Evolutionary conservation across 2,888 invertebrate species (phyloP), one percentile per base, ranked within the genome.

Genomic region (Meiosimyza platycephala): DNA sequence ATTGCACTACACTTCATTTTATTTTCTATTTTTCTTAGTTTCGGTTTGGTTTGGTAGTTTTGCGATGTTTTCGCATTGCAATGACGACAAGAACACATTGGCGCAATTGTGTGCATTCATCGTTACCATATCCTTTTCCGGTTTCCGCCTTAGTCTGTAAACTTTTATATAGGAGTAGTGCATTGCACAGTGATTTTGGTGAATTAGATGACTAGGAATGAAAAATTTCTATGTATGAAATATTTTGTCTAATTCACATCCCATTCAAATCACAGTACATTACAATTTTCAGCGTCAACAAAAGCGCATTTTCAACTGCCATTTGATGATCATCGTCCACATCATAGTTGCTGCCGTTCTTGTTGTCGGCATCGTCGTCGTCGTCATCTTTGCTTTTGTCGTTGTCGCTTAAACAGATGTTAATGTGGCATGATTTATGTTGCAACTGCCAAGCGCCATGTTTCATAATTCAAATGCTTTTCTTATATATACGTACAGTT

Each of bases 391-490:
- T 54, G 54, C n/a, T 12, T n/a, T 40, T 40, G 40, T 40, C 40
- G 40, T 40, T 40, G 40, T 9, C 72, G 69, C 73, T 74, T 74
- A 77, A 75, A 72, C 76, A 77, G 76, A 77, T 77, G 74, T 75
- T 77, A 75, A 75, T 77, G 76, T 75, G 72, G 48, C 74, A 75
- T 77, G 77, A 77, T 76, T 77, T 77, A 77, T 77, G 60, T 74
- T 71, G 63, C 60, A 15, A 40, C 40, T 62, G 60, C n/a, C 40
- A 40, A 40, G 40, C 40, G 9, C 40, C 40, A 40, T 9, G 40
- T 40, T 40, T 40, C 40, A 40, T 9, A 40, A 40, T 40, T 40
- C 40, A 40, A 40, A 40, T 40, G 40, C 40, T 9, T 40, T 40
- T 40, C 40, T 40, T 40, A 28, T 3, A 28, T 40, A 28, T 3